Base-by-base conservation (phyloP, 2,888 invertebrate species). In the Microplitis deprimator region DNA sequence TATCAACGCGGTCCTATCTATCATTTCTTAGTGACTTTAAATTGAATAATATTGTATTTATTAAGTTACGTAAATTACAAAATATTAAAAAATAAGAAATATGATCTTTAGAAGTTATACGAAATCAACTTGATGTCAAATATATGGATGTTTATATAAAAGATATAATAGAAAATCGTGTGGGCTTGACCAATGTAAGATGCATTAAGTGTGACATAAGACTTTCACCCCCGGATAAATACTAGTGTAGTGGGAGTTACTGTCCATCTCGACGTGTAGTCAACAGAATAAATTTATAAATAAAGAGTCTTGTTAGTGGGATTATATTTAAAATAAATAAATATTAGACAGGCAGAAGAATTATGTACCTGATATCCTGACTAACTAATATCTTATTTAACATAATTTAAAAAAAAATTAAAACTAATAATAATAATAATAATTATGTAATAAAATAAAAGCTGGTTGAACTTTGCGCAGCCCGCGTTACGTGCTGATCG, bases 371-470 rank as follows among this genome's bases (percentile, higher is more conserved):
- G 50, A 50, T 8, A 8, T 8, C 13, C 50, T 50, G 29, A 29
- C 29, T 50, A 50, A 50, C 50, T 50, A 50, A 50, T 50, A 13
- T 64, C 16, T 64, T 64, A 64, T 64, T 64, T 64, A 29, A 70
- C 29, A 29, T 29, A 29, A 29, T 29, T 29, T 29, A 60, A 6
- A 60, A 70, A 70, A 59, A 70, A 60, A 70, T 50, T 13, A 1
- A 13, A 13, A 8, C 50, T 62, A 17, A 16, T 62, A 78, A 79
- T 62, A 62, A 17, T 62, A 16, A 62, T 77, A 80, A 81, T 83
- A 83, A 83, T 85, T 84, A 85, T 82, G 81, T 85, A 84, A 85
- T 84, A 83, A 81, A 83, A 84, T 83, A 81, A 82, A 83, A 82
- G 80, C 76, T 79, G 79, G 77, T 81, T 82, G 82, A 82, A 82